Base-by-base conservation (phyloP, 2,797 vertebrate species). In the Apogon hyalosoma region DNA sequence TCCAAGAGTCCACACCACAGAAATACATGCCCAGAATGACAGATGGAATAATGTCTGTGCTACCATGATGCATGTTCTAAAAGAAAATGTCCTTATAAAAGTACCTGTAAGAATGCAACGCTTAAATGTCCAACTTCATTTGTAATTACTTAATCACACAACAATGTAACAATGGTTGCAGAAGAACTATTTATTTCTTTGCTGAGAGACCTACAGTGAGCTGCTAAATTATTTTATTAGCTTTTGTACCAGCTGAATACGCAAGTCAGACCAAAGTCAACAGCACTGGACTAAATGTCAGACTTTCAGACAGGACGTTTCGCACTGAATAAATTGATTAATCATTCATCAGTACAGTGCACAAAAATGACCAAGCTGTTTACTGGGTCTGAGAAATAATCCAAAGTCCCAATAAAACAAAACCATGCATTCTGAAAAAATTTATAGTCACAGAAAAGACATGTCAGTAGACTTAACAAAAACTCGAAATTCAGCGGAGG, bases 1-100 rank as follows among this genome's bases (percentile, higher is more conserved):
- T 64, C 75, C 24, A 62, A 28, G 13, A 67, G 63, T 79, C 49
- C 59, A 54, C 31, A 33, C 53, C 18, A 63, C 7, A 63, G 33
- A 41, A 61, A 67, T 45, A 36, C 41, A 41, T 68, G 73, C 57
- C 68, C 65, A 55, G 19, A 55, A 4, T 49, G 50, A 79, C 87
- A 86, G 79, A 85, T 77, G 83, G 79, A 51, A 52, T 43, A 43
- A 65, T 16, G 43, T 52, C 40, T 66, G 11, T 45, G 49, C 9
- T 2, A 18, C 10, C 24, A 19, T 7, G 11, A 53, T 52, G 16
- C 47, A 52, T 16, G 51, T 13, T 55, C 6, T 39, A 48, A 51
- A 47, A 46, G 47, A 60, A 24, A 65, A 7, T 9, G 16, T 11
- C 13, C 42, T 62, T 33, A 55, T 50, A 45, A 16, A 31, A 56